Evolutionary conservation across 2,888 invertebrate genomes (phyloP).

Genomic region (Entomobrya proxima): DNA sequence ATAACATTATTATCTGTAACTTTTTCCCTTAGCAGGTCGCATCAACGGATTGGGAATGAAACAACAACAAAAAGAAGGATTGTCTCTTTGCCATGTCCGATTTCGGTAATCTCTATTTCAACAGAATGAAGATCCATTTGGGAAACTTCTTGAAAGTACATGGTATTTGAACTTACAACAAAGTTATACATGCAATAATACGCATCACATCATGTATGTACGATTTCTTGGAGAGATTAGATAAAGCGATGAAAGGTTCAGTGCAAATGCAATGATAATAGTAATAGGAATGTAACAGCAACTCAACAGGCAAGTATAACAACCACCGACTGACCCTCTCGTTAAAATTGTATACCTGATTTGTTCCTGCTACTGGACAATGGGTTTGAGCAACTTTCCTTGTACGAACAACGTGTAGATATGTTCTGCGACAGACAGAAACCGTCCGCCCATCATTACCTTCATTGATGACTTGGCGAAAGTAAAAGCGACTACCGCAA

Average conservation of each 20-base stretch:
- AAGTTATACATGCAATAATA: too few relatives aligned
- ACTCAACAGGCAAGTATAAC: constrained; percentile 16
- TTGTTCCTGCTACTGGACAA: not conserved
- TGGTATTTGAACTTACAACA: too few relatives aligned
- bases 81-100: not conserved
- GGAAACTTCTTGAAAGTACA: too few relatives aligned
- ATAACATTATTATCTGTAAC: not conserved
- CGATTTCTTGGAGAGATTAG: not conserved
- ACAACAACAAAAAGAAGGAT: not conserved
- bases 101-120: not conserved
- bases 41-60: not conserved
- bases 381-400: constrained; percentile 11
- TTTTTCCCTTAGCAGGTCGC: not conserved
- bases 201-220: too few relatives aligned
- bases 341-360: constrained; percentile 11
- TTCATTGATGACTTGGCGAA: constrained; percentile 21
- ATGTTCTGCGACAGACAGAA: not conserved
- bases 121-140: too few relatives aligned
- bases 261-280: not conserved
- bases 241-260: not conserved
- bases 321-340: not conserved
- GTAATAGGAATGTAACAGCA: not conserved
- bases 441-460: constrained; percentile 40
- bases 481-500: not conserved
- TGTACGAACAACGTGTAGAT: not conserved